These are phyloP conservation scores for Ormia ochracea DNA, from an alignment of 2,888 invertebrate species.

Conservation along the genomic window DNA sequence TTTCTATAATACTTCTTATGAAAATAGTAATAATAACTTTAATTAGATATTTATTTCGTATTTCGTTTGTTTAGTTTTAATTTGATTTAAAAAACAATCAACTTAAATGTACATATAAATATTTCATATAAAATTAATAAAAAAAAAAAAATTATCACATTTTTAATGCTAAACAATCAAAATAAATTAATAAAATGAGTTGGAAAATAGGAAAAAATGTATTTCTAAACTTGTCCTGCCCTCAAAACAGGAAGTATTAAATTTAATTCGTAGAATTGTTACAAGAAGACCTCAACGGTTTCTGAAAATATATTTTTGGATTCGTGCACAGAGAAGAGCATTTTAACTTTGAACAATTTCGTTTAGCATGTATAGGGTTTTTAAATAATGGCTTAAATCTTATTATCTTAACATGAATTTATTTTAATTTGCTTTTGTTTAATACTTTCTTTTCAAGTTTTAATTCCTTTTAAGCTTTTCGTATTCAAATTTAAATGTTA, in stretches of 20 bases:
- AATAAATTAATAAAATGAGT: constrained; percentile 44
- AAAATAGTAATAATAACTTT: constrained; percentile 16
- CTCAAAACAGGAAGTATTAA: too few species aligned
- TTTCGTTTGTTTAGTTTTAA: constrained; percentile 1
- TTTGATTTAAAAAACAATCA: constrained; percentile 33
- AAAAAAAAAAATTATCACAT: constrained; percentile 59
- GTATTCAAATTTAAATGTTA: not conserved
- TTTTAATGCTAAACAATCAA: constrained; percentile 52
- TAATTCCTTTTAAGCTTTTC: not conserved
- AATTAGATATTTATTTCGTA: too few species aligned
- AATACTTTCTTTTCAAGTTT: constrained; percentile 4
- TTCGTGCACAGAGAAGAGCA: too few species aligned
- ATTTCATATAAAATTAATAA: constrained; percentile 41
- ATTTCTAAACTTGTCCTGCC: not conserved
- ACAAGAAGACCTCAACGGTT: too few species aligned
- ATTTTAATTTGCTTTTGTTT: not conserved
- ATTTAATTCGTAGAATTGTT: too few species aligned
- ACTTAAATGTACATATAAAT: constrained; percentile 21
- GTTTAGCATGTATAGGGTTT: too few species aligned
- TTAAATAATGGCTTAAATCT: too few species aligned
- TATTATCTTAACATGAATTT: too few species aligned
- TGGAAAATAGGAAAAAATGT: not conserved
- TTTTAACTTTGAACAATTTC: too few species aligned
- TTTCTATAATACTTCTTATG: constrained; percentile 57
- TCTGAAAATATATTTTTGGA: too few species aligned